phyloP scores from a whole-genome alignment of 1,140 invertebrate genomes.

The Teleopsis dalmanni region DNA sequence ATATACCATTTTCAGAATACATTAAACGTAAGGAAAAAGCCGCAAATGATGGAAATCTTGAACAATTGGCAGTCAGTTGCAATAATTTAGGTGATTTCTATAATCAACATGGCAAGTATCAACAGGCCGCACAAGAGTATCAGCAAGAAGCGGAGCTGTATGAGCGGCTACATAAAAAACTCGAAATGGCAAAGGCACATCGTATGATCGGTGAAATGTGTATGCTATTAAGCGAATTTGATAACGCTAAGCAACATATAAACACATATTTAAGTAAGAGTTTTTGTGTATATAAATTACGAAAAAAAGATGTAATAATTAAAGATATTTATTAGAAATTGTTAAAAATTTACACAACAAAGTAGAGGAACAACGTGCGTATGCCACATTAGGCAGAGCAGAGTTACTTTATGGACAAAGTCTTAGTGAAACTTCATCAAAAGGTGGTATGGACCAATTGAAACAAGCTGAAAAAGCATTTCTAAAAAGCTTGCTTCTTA shows the following conservation, averaged over 20 bases:
- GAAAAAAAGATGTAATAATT: not conserved
- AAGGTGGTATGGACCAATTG: constrained; percentile 47
- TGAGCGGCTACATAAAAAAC: constrained; percentile 54
- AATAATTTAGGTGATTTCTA: constrained; percentile 71
- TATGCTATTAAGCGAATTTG: constrained; percentile 62
- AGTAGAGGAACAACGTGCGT: constrained; percentile 82
- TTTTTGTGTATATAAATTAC: not conserved
- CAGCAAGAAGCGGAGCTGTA: constrained; percentile 59
- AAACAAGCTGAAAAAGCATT: constrained; percentile 68
- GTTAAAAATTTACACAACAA: constrained; percentile 51
- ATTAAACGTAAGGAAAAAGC: constrained; percentile 67
- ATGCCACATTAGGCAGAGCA: constrained; percentile 80
- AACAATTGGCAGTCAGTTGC: constrained; percentile 57
- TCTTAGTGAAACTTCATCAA: constrained; percentile 29
- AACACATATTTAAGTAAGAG: constrained; percentile 66
- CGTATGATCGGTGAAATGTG: constrained; percentile 85
- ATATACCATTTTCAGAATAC: constrained; percentile 52
- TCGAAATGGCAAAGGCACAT: constrained; percentile 70
- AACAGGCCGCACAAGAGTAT: constrained; percentile 70
- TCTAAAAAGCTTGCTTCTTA: constrained; percentile 65
- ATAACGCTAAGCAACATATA: constrained; percentile 70
- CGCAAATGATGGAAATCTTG: constrained; percentile 58
- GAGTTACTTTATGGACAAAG: constrained; percentile 64
- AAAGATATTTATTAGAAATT: constrained; percentile 20
- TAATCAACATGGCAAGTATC: constrained; percentile 58